These are phyloP conservation scores for Pitangus sulphuratus DNA, from an alignment of 2,797 vertebrate genomes.

Conservation along the genomic window DNA sequence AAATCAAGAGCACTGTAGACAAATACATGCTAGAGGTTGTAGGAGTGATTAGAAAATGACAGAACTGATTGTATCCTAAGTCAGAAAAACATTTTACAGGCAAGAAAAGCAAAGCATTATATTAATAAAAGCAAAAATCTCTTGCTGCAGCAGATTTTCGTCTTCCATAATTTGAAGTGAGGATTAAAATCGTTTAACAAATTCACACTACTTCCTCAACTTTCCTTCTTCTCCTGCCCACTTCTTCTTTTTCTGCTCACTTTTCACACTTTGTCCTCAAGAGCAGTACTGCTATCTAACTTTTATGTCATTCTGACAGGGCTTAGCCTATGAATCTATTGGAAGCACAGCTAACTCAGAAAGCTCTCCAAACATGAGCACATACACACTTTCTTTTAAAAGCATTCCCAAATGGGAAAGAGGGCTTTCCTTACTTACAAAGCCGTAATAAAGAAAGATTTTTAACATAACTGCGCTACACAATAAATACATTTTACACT, in stretches of 20 bases:
- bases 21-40: background rate
- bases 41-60: background rate
- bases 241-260: background rate
- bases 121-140: background rate
- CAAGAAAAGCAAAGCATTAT: constrained; percentile 7
- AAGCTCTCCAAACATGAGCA: background rate
- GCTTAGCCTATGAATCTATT: background rate
- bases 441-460: background rate
- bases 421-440: background rate
- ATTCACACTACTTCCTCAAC: background rate
- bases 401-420: background rate
- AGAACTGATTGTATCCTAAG: background rate
- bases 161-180: background rate
- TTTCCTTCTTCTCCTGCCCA: background rate
- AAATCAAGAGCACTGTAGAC: background rate
- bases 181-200: constrained; percentile 4
- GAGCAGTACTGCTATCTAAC: background rate
- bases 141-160: constrained; percentile 9
- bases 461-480: background rate
- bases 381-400: background rate
- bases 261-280: background rate
- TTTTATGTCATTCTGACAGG: background rate
- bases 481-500: background rate
- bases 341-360: background rate
- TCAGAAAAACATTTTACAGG: background rate